Evolutionary conservation across 92 coral and sea anemone species (phyloP), one percentile per base, ranked within the genome.

Genomic region (Paragorgia papillata): DNA sequence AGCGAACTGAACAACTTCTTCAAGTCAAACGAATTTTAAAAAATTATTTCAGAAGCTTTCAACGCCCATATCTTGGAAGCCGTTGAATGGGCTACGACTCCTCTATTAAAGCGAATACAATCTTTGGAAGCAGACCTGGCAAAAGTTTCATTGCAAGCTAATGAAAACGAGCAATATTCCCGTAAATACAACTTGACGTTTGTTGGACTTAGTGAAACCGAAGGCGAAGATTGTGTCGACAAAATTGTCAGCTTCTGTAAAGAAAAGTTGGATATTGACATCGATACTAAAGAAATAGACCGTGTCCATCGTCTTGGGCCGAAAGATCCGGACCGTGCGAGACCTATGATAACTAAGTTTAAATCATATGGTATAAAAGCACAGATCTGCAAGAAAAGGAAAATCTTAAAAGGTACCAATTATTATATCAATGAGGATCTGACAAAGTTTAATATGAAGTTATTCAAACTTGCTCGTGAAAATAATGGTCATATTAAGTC

Each of bases 341-440:
- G 63, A 30, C 22, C 29, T 22, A 20, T 57, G 30, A 18, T 53
- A 53, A 26, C 22, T 20, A 53, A 53, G 22, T 6, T 53, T 53
- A 53, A 18, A 26, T 18, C 6, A 20, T 53, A 53, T 26, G 22
- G 19, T 53, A 18, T 26, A 18, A 5, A 53, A 53, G 6, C 22
- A 26, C 6, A 18, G 58, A 26, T 53, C 22, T 53, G 58, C 14
- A 53, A 18, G 58, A 20, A 53, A 2, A 53, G 58, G 22, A 57
- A 57, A 20, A 25, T 9, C 13, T 20, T 57, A 57, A 57, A 57
- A 30, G 63, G 26, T 20, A 57, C 19, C 19, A 20, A 57, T 13
- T 57, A 21, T 57, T 57, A 57, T 57, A 57, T 57, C 13, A 57
- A 57, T 57, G 63, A 57, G 10, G 63, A 57, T 14, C 32, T 57